Conservation (phyloP, 2,888 invertebrate genomes). For the Eupelmus urozonus region DNA sequence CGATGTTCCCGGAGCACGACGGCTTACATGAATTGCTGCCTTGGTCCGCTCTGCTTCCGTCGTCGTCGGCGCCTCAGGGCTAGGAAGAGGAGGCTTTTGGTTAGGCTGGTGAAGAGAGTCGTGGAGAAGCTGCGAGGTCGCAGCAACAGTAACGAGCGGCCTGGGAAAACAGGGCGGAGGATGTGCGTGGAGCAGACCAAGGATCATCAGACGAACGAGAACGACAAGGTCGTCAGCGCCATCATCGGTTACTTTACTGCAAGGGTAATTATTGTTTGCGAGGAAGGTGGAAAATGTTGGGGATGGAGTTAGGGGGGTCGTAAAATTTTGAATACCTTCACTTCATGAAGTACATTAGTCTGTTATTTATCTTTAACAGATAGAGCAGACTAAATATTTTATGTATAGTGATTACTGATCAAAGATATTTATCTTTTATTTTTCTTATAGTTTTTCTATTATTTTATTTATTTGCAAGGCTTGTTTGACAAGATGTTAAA, state of each 20-base stretch:
- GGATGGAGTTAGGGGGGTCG: too few relatives aligned
- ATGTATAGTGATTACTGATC: too few relatives aligned
- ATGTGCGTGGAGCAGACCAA: slow-evolving; percentile 55
- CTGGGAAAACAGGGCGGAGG: slow-evolving; percentile 45
- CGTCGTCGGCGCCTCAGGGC: neutral
- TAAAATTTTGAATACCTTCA: too few relatives aligned
- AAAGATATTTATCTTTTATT: too few relatives aligned
- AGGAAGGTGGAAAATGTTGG: neutral
- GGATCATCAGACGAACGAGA: slow-evolving; percentile 65
- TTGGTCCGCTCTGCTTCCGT: neutral
- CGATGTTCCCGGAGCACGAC: slow-evolving; percentile 5
- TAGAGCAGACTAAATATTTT: too few relatives aligned
- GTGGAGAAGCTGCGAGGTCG: neutral
- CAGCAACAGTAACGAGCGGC: too few relatives aligned
- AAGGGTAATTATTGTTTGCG: slow-evolving; percentile 69
- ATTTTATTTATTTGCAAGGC: too few relatives aligned
- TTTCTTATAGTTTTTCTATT: too few relatives aligned
- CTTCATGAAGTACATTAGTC: too few relatives aligned
- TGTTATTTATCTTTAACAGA: too few relatives aligned
- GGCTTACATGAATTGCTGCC: slow-evolving; percentile 31
- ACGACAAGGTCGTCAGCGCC: slow-evolving; percentile 71
- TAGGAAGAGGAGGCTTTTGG: neutral
- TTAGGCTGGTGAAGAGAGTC: neutral
- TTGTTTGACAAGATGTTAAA: too few relatives aligned
- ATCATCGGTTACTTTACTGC: slow-evolving; percentile 73